Evolutionary conservation across 2,888 invertebrate genomes (phyloP).

Genomic region (Leptinotarsa rubiginosa): DNA sequence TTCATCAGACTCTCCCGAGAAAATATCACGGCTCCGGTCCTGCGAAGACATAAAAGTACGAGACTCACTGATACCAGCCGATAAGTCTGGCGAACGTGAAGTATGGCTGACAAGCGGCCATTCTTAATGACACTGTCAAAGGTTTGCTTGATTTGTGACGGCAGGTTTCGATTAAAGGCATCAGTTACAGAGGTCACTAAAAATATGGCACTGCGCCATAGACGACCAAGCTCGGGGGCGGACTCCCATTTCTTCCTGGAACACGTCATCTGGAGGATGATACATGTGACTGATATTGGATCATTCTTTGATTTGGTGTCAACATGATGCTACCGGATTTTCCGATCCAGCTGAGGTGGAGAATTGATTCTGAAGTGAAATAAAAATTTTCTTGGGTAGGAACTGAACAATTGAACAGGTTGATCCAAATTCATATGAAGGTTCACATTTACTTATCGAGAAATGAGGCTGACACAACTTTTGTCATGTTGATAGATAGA

Average conservation of each 20-base stretch:
- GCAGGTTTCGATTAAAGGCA: constrained; percentile 66
- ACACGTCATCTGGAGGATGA: constrained; percentile 40
- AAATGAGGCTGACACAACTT: too few relatives aligned
- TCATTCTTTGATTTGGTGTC: constrained; percentile 8
- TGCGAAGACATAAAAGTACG: constrained; percentile 48
- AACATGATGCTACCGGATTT: neutral
- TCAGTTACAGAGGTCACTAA: constrained; percentile 64
- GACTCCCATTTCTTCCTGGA: constrained; percentile 23
- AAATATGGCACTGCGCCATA: constrained; percentile 62
- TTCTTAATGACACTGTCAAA: constrained; percentile 67
- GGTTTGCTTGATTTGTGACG: constrained; percentile 67
- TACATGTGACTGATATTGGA: constrained; percentile 37
- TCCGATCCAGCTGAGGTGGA: too few relatives aligned
- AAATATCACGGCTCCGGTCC: constrained; percentile 41
- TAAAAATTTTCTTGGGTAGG: neutral
- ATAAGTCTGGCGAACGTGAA: constrained; percentile 61
- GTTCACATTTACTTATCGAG: too few relatives aligned
- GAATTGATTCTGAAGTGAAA: too few relatives aligned
- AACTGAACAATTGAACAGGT: too few relatives aligned
- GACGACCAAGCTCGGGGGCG: constrained; percentile 38
- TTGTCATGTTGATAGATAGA: too few relatives aligned
- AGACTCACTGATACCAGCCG: constrained; percentile 57
- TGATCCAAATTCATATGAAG: too few relatives aligned
- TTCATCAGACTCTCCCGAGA: too few relatives aligned
- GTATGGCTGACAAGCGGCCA: constrained; percentile 65